Evolutionary conservation across 2,113 vertebrate genomes (phyloP).

Genomic region (Oreochromis tanganicae): DNA sequence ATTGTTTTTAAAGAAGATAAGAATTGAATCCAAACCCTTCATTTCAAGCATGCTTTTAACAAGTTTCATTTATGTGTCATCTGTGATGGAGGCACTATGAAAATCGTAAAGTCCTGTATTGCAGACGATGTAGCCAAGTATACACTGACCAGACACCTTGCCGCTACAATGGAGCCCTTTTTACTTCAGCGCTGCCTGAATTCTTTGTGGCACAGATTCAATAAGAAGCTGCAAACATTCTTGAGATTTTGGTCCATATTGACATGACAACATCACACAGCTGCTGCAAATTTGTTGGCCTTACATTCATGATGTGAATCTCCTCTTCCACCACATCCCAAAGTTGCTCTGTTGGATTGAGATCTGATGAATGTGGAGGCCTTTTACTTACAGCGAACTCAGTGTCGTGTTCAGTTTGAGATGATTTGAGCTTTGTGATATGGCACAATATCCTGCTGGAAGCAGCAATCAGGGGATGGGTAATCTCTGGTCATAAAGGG

Average conservation of each 20-base stretch:
- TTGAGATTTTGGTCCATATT: neutral
- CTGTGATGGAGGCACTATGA: neutral
- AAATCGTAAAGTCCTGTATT: rapidly evolving
- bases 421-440: neutral
- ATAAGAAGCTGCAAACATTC: neutral
- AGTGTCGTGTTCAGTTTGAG: neutral
- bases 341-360: neutral
- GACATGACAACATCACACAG: neutral
- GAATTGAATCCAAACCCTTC: neutral
- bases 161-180: neutral
- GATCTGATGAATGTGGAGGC: neutral
- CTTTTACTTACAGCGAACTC: neutral
- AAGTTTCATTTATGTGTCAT: neutral
- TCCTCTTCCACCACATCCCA: neutral
- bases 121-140: neutral
- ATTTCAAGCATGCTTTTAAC: neutral
- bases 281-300: neutral
- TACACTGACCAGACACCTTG: neutral
- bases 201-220: neutral
- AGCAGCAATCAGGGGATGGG: neutral
- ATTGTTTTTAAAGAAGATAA: neutral
- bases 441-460: neutral
- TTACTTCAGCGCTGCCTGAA: neutral
- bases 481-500: neutral
- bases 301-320: neutral